Percentiles rank a stretch among this genome's conserved stretches.
Evolutionary conservation across 1,140 invertebrate species (phyloP).

Genomic region (Nomia melanderi): DNA sequence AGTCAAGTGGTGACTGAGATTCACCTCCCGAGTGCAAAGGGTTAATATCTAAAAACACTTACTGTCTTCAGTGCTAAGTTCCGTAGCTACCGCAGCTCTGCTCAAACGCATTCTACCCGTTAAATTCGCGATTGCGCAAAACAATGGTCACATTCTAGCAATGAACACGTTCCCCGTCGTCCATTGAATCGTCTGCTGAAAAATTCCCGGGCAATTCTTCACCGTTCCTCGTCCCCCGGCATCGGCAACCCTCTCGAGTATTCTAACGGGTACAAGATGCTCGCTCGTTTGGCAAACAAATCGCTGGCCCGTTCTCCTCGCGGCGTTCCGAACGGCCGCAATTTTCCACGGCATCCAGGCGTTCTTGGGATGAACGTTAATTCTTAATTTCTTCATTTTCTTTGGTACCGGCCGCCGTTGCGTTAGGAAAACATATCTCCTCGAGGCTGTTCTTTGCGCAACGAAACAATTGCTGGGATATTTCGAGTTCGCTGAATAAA

Average conservation of each 20-base stretch:
- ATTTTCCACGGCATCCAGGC: slow-evolving; percentile 33
- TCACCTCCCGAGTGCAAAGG: too few relatives aligned
- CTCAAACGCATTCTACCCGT: too few relatives aligned
- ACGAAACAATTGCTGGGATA: slow-evolving; percentile 26
- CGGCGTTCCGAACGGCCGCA: slow-evolving; percentile 25
- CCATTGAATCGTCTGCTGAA: background rate
- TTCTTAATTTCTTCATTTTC: slow-evolving; percentile 65
- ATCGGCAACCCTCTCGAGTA: background rate
- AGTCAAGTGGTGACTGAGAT: too few relatives aligned
- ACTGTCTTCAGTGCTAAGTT: too few relatives aligned
- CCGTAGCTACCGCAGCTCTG: too few relatives aligned
- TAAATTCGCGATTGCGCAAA: too few relatives aligned
- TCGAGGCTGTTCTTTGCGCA: background rate
- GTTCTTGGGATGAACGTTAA: slow-evolving; percentile 41
- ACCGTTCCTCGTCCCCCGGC: background rate
- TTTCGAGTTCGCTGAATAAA: slow-evolving; percentile 22
- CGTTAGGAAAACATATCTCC: slow-evolving; percentile 6
- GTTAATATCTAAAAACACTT: too few relatives aligned
- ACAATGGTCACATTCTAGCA: too few relatives aligned
- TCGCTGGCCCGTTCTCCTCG: slow-evolving; percentile 34
- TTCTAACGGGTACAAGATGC: slow-evolving; percentile 17
- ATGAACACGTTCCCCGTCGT: too few relatives aligned
- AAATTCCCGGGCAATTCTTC: background rate
- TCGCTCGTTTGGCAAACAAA: slow-evolving; percentile 59
- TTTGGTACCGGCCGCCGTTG: slow-evolving; percentile 17